Evolutionary conservation across 1,140 invertebrate genomes (phyloP), one percentile per base, ranked within the genome.

Genomic region (Anastrepha obliqua): DNA sequence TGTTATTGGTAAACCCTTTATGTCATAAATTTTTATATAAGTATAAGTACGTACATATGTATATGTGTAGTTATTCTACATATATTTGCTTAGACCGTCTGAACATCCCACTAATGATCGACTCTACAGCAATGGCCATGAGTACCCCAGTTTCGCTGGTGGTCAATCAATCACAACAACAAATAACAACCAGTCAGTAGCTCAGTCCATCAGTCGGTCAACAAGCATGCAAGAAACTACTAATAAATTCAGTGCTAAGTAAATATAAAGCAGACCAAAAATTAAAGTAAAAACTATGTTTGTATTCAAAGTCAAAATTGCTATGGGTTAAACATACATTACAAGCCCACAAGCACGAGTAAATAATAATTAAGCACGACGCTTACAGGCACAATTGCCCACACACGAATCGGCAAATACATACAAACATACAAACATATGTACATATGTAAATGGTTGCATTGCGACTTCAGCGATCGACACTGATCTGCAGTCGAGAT

Each of bases 361-460:
- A 81, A 55, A 81, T 81, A 81, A 55, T 81, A 81, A 81, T 81
- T 81, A 81, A 55, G 74, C 74, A 81, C 44, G 47, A 55, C 74
- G 44, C 47, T 55, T 55, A 51, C 17, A 81, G 47, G 47, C 44
- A 9, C 17, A 81, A 51, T 47, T 17, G 74, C 74, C 74, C 74
- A 81, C 74, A 55, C 47, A 81, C 74, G n/a, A 81, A 20, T 17
- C 0, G 55, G n/a, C 9, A 29, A 42, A 42, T 70, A 70, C 3
- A 6, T 15, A 70, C n/a, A n/a, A 20, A 64, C 17, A 5, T 60
- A 60, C 7, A 64, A 2, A n/a, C 6, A 17, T 64, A 64, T 64
- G 62, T n/a, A 64, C 17, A 20, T 67, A 67, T 67, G 20, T 55
- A 81, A 15, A 29, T 17, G 55, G 17, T 20, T 55, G 47, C n/a